Evolutionary conservation across 2,888 invertebrate species (phyloP).

Genomic region (Hirtodrosophila confusa): DNA sequence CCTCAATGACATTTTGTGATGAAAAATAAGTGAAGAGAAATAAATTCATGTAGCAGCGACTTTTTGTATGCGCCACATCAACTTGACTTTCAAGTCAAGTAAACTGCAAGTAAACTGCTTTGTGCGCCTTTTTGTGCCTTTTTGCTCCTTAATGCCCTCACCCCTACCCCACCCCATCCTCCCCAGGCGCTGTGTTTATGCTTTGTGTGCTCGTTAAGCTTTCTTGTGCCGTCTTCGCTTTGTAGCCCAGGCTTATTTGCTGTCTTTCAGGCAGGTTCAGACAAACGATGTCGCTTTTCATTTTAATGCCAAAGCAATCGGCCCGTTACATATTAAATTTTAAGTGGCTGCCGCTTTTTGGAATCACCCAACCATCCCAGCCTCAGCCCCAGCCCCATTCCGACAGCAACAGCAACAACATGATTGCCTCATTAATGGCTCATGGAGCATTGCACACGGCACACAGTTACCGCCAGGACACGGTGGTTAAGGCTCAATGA

Average conservation of each 20-base stretch:
- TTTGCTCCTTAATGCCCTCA: slow-evolving; percentile 11
- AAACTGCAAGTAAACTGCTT: slow-evolving; percentile 61
- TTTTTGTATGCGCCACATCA: slow-evolving; percentile 40
- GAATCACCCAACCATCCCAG: slow-evolving; percentile 5
- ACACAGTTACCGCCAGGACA: slow-evolving; percentile 44
- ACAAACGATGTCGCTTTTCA: slow-evolving; percentile 40
- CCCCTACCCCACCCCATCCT: slow-evolving; percentile 4
- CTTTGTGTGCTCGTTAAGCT: slow-evolving; percentile 66
- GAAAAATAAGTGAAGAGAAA: slow-evolving; percentile 56
- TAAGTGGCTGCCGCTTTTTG: slow-evolving; percentile 50
- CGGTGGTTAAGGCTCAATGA: slow-evolving; percentile 72
- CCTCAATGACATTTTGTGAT: slow-evolving; percentile 54
- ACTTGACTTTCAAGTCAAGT: slow-evolving; percentile 62
- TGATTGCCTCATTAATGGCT: slow-evolving; percentile 65
- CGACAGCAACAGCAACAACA: slow-evolving; percentile 15
- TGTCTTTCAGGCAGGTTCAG: slow-evolving; percentile 17
- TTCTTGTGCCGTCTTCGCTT: slow-evolving; percentile 34
- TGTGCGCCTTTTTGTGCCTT: slow-evolving; percentile 37
- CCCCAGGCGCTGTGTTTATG: slow-evolving; percentile 34
- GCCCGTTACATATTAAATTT: slow-evolving; percentile 64
- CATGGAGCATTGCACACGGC: slow-evolving; percentile 60
- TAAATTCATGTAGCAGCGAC: slow-evolving; percentile 50
- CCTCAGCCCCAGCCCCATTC: not conserved
- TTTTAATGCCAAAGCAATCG: slow-evolving; percentile 59
- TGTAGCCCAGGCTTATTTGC: slow-evolving; percentile 44